Evolutionary conservation across 2,797 vertebrate genomes (phyloP), one percentile per base, ranked within the genome.

Genomic region (Bovichtus diacanthus): DNA sequence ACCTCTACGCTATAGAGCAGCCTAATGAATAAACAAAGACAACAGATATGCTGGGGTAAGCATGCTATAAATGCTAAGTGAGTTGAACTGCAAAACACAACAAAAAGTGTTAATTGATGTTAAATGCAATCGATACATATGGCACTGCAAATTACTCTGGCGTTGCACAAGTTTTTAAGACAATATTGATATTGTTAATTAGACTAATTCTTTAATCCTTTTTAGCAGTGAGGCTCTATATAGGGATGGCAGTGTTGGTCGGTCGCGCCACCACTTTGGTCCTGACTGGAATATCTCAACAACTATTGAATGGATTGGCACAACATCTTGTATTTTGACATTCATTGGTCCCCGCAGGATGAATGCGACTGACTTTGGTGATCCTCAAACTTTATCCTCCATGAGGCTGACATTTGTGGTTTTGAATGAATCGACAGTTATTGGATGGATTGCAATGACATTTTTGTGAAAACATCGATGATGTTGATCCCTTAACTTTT

Each of bases 1-100:
- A 83, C 91, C 91, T 90, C 83, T 47, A 25, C 19, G 56, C 76
- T 74, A 65, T 13, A 56, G 46, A 78, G 60, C 62, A 10, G 47
- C 53, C 77, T 87, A 67, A 88, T 80, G 84, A 87, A 80, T 87
- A 73, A 85, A 81, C 75, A 88, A 82, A 76, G 67, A 73, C 60
- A 41, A 16, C 59, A 66, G 25, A 76, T 70, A 44, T 73, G 84
- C 86, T 85, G 74, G 10, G 19, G 53, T 72, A 79, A 84, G 82
- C 75, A 70, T 50, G 69, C 9, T 56, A 18, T 23, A 36, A 75
- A 76, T 65, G 81, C 85, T 62, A 58, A 82, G 61, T 18, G 74
- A 67, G 54, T 8, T 63, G 36, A 71, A 73, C 58, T 46, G 71
- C 67, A 55, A 71, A 71, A 76, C 80, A 70, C 65, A 75, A 72